Conservation (phyloP, 2,888 invertebrate genomes). For the Horisme vitalbata region DNA sequence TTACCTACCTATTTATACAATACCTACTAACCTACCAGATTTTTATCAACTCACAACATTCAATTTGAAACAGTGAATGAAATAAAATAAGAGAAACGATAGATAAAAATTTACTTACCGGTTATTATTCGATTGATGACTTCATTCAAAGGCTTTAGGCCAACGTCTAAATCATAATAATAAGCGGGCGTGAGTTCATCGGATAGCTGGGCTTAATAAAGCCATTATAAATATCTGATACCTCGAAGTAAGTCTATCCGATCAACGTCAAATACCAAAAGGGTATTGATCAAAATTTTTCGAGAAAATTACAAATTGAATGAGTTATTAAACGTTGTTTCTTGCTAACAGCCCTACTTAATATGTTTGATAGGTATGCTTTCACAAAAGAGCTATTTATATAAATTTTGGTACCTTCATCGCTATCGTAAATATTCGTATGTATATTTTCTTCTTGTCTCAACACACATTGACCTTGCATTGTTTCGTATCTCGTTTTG, state of each 20-base stretch:
- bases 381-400: no score
- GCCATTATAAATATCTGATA: slow-evolving; percentile 81
- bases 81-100: slow-evolving; percentile 29
- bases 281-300: slow-evolving; percentile 58
- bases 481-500: slow-evolving; percentile 32
- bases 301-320: slow-evolving; percentile 51
- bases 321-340: slow-evolving; percentile 43
- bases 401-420: background rate
- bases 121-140: slow-evolving; percentile 63
- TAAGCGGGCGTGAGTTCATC: slow-evolving; percentile 77
- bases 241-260: slow-evolving; percentile 62
- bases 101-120: slow-evolving; percentile 31
- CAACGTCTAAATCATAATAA: slow-evolving; percentile 82
- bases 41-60: background rate
- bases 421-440: background rate
- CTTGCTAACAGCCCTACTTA: slow-evolving; percentile 37
- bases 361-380: no score
- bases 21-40: background rate
- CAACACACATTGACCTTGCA: slow-evolving; percentile 35
- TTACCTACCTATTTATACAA: background rate
- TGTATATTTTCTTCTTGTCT: slow-evolving; percentile 21
- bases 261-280: slow-evolving; percentile 67
- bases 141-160: slow-evolving; percentile 79
- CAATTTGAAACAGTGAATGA: background rate
- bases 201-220: slow-evolving; percentile 78